phyloP scores from a whole-genome alignment of 2,888 invertebrate genomes.

The Caenorhabditis macrosperma region DNA sequence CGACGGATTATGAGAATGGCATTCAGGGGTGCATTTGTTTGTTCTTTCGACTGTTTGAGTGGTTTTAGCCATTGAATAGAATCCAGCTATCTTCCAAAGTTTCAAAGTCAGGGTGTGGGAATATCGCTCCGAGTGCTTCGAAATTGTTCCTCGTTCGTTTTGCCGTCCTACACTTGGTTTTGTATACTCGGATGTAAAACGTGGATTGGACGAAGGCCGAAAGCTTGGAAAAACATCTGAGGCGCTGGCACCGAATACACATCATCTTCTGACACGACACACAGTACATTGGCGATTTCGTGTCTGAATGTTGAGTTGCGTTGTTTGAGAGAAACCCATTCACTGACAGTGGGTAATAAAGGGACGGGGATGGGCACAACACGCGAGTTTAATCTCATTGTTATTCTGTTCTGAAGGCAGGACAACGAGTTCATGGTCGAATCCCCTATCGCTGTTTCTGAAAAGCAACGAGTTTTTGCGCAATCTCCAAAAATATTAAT shows the following conservation, averaged over 20 bases:
- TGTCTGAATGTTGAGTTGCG: neutral
- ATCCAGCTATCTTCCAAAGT: conserved; percentile 8
- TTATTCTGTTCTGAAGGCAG: neutral
- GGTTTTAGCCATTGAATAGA: too few relatives aligned
- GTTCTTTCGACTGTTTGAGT: too few relatives aligned
- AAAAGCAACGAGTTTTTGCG: neutral
- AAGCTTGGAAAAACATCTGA: neutral
- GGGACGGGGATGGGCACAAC: neutral
- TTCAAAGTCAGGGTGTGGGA: neutral
- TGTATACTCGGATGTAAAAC: conserved; percentile 1
- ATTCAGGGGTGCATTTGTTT: neutral
- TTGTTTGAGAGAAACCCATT: neutral
- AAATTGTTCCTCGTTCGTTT: neutral
- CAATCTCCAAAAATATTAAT: neutral
- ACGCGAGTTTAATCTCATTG: neutral
- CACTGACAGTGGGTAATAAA: neutral
- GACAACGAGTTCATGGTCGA: neutral
- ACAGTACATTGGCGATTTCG: neutral
- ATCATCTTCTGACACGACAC: neutral
- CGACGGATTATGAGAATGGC: neutral
- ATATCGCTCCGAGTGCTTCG: neutral
- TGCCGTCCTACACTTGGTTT: neutral
- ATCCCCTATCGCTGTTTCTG: neutral
- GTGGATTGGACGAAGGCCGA: neutral
- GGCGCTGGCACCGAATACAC: neutral